phyloP scores from a whole-genome alignment of 1,140 invertebrate genomes.

The Asobara japonica region DNA sequence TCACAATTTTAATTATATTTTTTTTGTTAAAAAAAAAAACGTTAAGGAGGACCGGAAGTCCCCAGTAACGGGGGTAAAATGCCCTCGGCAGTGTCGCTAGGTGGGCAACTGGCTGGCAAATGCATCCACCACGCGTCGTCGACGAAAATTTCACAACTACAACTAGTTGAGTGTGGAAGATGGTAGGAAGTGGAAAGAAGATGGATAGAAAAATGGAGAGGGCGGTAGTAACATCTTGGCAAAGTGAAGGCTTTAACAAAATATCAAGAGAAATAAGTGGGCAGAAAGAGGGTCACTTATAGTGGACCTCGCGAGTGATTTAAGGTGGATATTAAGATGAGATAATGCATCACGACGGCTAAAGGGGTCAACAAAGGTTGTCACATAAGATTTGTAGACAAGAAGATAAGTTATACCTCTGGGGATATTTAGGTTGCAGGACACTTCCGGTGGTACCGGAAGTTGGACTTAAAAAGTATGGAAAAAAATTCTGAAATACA shows the following conservation, averaged over 20 bases:
- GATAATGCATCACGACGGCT: background rate
- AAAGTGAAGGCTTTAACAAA: slow-evolving; percentile 48
- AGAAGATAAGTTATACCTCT: too few relatives aligned
- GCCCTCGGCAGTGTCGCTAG: slow-evolving; percentile 20
- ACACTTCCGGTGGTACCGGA: background rate
- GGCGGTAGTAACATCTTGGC: slow-evolving; percentile 58
- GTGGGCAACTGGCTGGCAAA: slow-evolving; percentile 48
- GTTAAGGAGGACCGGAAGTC: background rate
- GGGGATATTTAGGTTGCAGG: background rate
- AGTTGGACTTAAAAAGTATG: background rate
- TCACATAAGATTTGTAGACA: too few relatives aligned
- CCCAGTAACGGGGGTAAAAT: background rate
- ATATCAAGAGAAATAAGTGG: slow-evolving; percentile 21
- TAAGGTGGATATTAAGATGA: background rate
- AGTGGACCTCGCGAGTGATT: slow-evolving; percentile 9
- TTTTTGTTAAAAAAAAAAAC: background rate
- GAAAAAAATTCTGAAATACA: background rate
- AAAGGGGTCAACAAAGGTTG: slow-evolving; percentile 16
- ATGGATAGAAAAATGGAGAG: slow-evolving; percentile 44
- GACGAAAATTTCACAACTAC: slow-evolving; percentile 40
- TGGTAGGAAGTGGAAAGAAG: slow-evolving; percentile 25
- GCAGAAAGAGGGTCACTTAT: slow-evolving; percentile 49
- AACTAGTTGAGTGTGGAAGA: slow-evolving; percentile 9
- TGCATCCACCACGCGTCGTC: slow-evolving; percentile 41
- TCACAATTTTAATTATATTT: too few relatives aligned